Base-by-base conservation (phyloP, 1,140 invertebrate genomes). In the Phenacoccus solenopsis region DNA sequence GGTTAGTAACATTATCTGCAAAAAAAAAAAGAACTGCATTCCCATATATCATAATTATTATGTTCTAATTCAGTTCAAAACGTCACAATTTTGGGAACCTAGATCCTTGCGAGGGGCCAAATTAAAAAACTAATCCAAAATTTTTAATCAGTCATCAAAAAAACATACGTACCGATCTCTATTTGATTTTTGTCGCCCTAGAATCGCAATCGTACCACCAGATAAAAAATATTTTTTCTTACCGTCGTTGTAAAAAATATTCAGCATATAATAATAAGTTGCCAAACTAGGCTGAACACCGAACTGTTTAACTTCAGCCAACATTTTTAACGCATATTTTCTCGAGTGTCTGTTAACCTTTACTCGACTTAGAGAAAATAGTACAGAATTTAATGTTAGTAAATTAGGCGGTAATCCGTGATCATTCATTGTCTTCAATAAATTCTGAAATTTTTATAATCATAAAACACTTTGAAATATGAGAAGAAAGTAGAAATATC, bases 211-310 rank as follows among this genome's bases (percentile, higher is more conserved):
- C n/a, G 22, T 24, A 9, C 57, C 5, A 59, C 22, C 9, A 10
- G 9, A n/a, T 59, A 9, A 16, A 22, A 64, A 64, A 27, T 24
- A 59, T 13, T 21, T 24, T 13, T 32, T 49, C 70, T 84, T 80
- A 88, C 89, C 79, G 70, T 89, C 84, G 16, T 35, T 25, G 67
- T 82, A 88, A 76, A 87, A 90, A 67, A 86, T 83, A 13, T 79
- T 81, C 1, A 93, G 74, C 0, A 93, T 75, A 77, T 86, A 86
- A 79, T 87, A 87, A 79, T 90, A 95, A 1, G 87, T 83, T 0
- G 85, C 84, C 3, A 94, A 78, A 59, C 84, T 85, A 0, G 91
- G 90, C 73, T 87, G 80, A 61, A 96, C 84, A 9, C 85, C 85
- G 0, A 91, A 74, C 28, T 79, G 74, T 72, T 82, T 85, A 74